These are phyloP conservation scores for Helicoverpa zea DNA, from an alignment of 1,140 invertebrate species.

Conservation along the genomic window DNA sequence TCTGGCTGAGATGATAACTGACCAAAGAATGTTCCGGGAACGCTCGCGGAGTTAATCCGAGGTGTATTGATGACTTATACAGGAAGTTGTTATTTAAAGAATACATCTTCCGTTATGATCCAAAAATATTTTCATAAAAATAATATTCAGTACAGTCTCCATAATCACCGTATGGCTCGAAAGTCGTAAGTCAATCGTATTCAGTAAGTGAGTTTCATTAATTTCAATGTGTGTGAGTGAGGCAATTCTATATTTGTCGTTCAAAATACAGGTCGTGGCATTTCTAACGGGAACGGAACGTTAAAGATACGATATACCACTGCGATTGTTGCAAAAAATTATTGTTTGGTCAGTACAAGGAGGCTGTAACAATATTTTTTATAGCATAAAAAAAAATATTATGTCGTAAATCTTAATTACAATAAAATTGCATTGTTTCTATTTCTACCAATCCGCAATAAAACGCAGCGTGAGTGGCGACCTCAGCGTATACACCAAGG, in stretches of 20 bases:
- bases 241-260: slow-evolving; percentile 52
- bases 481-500: slow-evolving; percentile 58
- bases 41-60: neutral
- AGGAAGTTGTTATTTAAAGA: neutral
- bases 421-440: neutral
- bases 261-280: slow-evolving; percentile 53
- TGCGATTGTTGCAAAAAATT: neutral
- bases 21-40: slow-evolving; percentile 15
- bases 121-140: neutral
- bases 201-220: slow-evolving; percentile 2
- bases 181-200: slow-evolving; percentile 38
- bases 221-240: slow-evolving; percentile 39
- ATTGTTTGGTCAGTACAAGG: neutral
- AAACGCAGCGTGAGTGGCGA: slow-evolving; percentile 5
- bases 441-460: neutral
- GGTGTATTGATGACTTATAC: slow-evolving; percentile 9
- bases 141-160: neutral
- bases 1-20: slow-evolving; percentile 10
- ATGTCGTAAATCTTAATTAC: neutral
- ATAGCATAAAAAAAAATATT: no score
- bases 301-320: neutral
- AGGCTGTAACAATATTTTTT: neutral
- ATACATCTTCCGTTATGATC: neutral
- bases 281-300: slow-evolving; percentile 16
- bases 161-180: slow-evolving; percentile 11